Conservation (phyloP, 92 coral and sea anemone species). For the Blastomussa wellsi region DNA sequence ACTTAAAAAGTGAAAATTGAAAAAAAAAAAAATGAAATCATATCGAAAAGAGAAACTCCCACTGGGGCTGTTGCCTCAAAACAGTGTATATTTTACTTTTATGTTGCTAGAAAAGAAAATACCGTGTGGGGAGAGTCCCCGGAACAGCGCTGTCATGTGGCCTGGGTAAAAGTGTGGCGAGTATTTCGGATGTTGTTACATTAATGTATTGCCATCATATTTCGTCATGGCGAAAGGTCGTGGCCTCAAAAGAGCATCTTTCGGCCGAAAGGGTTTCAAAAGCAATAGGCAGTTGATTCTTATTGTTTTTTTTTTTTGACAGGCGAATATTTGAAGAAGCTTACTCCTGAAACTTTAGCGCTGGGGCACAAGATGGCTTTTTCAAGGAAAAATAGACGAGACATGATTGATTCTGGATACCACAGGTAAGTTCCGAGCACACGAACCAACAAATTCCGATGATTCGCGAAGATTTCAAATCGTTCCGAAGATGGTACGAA, state of each 20-base stretch:
- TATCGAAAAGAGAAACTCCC: no score
- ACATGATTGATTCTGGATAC: constrained; percentile 81
- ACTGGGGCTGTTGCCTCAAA: no score
- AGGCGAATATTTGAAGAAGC: constrained; percentile 76
- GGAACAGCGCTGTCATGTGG: neutral
- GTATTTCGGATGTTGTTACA: neutral
- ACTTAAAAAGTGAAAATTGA: no score
- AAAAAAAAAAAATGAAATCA: no score
- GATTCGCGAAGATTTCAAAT: neutral
- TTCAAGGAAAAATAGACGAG: constrained; percentile 89
- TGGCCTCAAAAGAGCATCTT: neutral
- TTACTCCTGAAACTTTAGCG: constrained; percentile 92
- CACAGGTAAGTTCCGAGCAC: constrained; percentile 70
- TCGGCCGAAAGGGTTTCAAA: no score
- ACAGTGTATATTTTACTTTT: no score
- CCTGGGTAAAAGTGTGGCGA: neutral
- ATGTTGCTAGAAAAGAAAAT: no score
- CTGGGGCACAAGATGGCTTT: constrained; percentile 99
- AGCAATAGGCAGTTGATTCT: neutral
- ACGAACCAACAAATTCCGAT: neutral
- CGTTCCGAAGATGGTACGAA: neutral
- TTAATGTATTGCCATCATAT: no score
- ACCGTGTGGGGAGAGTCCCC: no score
- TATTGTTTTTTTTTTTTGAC: constrained; percentile 2
- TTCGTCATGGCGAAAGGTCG: no score